phyloP scores from a whole-genome alignment of 2,797 vertebrate genomes.

The Channallabes apus region DNA sequence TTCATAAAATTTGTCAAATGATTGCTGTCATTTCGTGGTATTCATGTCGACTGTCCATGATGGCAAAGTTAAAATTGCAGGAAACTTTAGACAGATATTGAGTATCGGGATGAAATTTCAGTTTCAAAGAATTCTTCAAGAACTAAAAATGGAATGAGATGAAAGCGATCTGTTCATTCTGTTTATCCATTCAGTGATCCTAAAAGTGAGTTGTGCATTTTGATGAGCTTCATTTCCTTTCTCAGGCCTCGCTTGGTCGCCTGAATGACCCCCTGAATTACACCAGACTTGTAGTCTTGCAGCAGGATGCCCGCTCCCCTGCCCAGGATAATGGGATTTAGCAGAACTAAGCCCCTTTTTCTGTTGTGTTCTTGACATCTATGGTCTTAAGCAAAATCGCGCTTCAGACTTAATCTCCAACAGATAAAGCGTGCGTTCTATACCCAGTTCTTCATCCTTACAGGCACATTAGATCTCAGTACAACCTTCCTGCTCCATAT shows the following conservation, averaged over 20 bases:
- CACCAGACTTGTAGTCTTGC: slow-evolving; percentile 24
- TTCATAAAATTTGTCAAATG: background rate
- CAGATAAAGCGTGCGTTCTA: slow-evolving; percentile 2
- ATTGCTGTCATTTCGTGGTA: background rate
- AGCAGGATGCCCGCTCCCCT: slow-evolving; percentile 27
- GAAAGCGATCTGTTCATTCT: background rate
- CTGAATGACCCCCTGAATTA: slow-evolving; percentile 10
- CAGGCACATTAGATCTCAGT: background rate
- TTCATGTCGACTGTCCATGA: background rate
- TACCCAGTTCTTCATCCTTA: slow-evolving; percentile 21
- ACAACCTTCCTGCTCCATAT: slow-evolving; percentile 7
- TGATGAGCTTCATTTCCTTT: slow-evolving; percentile 16
- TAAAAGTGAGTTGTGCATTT: background rate
- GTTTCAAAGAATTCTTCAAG: background rate
- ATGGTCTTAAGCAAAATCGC: slow-evolving; percentile 24
- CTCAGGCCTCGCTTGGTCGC: background rate
- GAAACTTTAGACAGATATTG: background rate
- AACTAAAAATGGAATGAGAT: background rate
- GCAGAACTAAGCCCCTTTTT: slow-evolving; percentile 47
- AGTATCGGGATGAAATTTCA: slow-evolving; percentile 4
- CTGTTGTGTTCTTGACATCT: slow-evolving; percentile 54
- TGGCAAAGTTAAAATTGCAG: background rate
- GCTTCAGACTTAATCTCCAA: slow-evolving; percentile 43
- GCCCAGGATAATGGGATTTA: slow-evolving; percentile 50
- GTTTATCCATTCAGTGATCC: background rate